Base-by-base conservation (phyloP, 2,113 vertebrate species). In the Pseudorasbora parva region DNA sequence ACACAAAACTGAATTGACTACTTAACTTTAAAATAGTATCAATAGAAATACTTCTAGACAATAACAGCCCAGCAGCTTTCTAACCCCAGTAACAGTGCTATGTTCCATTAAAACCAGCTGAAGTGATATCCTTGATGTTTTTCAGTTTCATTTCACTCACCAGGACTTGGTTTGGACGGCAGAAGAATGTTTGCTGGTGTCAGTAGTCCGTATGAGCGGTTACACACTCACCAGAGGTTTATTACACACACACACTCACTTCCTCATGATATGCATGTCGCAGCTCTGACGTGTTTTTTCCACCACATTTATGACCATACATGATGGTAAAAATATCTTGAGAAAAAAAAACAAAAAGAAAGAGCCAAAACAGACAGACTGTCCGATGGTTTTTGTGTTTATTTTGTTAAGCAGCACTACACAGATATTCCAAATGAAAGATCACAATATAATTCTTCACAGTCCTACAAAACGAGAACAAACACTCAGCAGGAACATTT, bases 391-490 rank as follows among this genome's bases (percentile, higher is more conserved):
- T 68, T 66, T 51, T 78, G 51, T 17, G 14, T 83, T 71, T 2
- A 49, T 83, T 76, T 43, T 51, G 51, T 86, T 84, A 87, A 87
- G 90, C 68, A 85, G 84, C 83, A 82, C 86, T 88, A 85, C 81
- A 89, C 91, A 91, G 86, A 91, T 64, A 21, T 87, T 85, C 43
- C 84, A 91, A 91, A 90, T 37, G 72, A 76, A 72, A 1, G 10
- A 71, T 89, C 87, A 90, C 85, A 86, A 88, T 14, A 74, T 14
- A 30, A 11, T 88, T 81, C 83, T 51, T 87, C 89, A 83, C 75
- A n/a, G 23, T 71, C 57, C 68, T 79, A 85, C 68, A 41, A 84
- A 92, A 51, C 25, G 9, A 57, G 33, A 69, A 81, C 64, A 56
- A 77, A 37, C 49, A 73, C 47, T 59, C 68, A 62, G 23, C 30